These are phyloP conservation scores for Brachionus koreanus DNA, from an alignment of 1,140 invertebrate genomes.

Conservation along the genomic window DNA sequence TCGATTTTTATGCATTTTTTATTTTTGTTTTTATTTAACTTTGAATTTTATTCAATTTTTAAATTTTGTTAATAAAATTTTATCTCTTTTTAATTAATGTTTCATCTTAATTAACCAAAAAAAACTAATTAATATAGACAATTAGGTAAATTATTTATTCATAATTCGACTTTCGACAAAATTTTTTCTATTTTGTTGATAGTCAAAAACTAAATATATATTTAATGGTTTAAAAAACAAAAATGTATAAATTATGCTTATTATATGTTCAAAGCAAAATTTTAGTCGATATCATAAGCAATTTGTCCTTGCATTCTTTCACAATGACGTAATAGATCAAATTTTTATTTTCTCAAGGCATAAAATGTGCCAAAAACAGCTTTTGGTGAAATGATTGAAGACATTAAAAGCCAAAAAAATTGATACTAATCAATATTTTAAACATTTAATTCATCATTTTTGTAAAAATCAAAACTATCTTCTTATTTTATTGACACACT, in stretches of 20 bases:
- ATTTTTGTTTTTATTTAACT: not conserved
- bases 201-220: not conserved
- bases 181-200: not conserved
- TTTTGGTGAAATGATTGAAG: too few relatives aligned
- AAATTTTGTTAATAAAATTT: not conserved
- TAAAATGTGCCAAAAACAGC: too few relatives aligned
- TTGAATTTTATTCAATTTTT: not conserved
- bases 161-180: not conserved
- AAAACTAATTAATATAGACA: not conserved
- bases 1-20: conserved; percentile 20
- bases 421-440: too few relatives aligned
- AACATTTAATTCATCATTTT: too few relatives aligned
- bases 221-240: not conserved
- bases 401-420: too few relatives aligned
- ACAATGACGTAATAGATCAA: not conserved
- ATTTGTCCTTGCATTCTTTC: not conserved
- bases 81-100: not conserved
- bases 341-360: too few relatives aligned
- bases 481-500: too few relatives aligned
- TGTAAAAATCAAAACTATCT: too few relatives aligned
- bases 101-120: not conserved
- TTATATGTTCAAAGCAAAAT: not conserved
- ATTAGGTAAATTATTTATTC: not conserved
- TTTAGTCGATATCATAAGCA: not conserved
- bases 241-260: conserved; percentile 5